A percentile compares a stretch with the other conserved stretches of the same genome.
phyloP scores from a whole-genome alignment of 2,797 vertebrate species.

The Enteromius mattozi region DNA sequence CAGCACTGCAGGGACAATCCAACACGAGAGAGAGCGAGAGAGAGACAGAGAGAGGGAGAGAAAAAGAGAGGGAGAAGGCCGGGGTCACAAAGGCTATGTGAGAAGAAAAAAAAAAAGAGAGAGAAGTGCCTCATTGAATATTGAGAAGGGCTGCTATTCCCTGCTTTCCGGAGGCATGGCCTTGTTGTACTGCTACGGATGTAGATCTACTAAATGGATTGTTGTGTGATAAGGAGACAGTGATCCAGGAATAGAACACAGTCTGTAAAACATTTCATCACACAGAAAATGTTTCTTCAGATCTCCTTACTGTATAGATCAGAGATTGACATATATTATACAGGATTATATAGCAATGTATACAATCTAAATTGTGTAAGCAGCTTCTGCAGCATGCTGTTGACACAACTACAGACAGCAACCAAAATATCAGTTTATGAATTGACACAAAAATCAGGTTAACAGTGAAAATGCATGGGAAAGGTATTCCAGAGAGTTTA shows the following conservation, averaged over 20 bases:
- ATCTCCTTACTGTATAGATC: background rate
- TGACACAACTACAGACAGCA: background rate
- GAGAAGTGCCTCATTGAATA: slow-evolving; percentile 40
- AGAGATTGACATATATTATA: background rate
- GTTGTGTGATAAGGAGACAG: slow-evolving; percentile 20
- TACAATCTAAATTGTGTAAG: background rate
- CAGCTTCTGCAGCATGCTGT: background rate
- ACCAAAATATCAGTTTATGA: background rate
- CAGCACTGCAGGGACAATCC: slow-evolving; percentile 47
- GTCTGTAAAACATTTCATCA: background rate
- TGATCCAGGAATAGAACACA: slow-evolving; percentile 29
- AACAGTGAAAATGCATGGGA: background rate
- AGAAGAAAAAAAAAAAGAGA: slow-evolving; percentile 25
- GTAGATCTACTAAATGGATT: slow-evolving; percentile 36
- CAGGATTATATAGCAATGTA: background rate
- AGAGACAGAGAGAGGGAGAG: background rate
- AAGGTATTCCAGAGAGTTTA: background rate
- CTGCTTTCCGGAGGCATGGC: slow-evolving; percentile 12
- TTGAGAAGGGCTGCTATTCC: slow-evolving; percentile 35
- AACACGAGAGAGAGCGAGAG: slow-evolving; percentile 53
- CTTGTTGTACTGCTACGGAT: slow-evolving; percentile 26
- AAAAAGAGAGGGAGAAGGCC: background rate
- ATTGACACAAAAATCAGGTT: background rate
- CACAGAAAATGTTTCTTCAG: slow-evolving; percentile 9
- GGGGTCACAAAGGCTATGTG: slow-evolving; percentile 27